Evolutionary conservation across 2,113 vertebrate genomes (phyloP), one percentile per base, ranked within the genome.

Genomic region (Callipepla squamata): DNA sequence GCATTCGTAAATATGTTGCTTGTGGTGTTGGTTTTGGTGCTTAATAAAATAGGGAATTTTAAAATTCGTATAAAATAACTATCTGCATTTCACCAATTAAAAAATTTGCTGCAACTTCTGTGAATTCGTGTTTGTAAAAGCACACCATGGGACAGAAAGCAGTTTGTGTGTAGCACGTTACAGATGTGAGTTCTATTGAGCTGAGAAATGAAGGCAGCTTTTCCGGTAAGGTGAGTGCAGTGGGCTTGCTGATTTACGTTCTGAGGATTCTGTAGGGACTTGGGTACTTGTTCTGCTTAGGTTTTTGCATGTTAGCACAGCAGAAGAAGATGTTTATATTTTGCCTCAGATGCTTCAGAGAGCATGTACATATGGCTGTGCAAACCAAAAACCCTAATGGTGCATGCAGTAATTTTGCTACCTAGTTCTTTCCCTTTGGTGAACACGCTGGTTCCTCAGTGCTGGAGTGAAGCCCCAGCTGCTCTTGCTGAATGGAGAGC

Each of bases 61-160:
- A 44, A 87, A 86, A 50, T 62, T 62, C 67, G 2, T 55, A 38
- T 77, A 58, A 91, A 91, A 85, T 66, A 85, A 16, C 55, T 22
- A 40, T 85, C 77, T 85, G 16, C 34, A 42, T 93, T 95, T 85
- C 51, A 59, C 17, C 59, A 80, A 69, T 89, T 73, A 36, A 89
- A 79, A 75, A 84, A 38, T 42, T 63, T 30, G 23, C 25, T 34
- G 6, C 72, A 51, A 42, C 26, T 70, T 77, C 55, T 77, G 12
- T 77, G 61, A 85, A 79, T 89, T 77, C 3, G 2, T 47, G 34
- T 80, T 89, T 44, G 11, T 74, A 25, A 94, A 95, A 77, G 80
- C 20, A 19, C 11, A 13, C 16, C 38, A n/a, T 67, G 47, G 51
- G 63, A 74, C 23, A 84, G 66, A 77, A 67, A 68, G 23, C 21